Conservation (phyloP, 2,797 vertebrate species). For the Schizothorax lantsangensis region DNA sequence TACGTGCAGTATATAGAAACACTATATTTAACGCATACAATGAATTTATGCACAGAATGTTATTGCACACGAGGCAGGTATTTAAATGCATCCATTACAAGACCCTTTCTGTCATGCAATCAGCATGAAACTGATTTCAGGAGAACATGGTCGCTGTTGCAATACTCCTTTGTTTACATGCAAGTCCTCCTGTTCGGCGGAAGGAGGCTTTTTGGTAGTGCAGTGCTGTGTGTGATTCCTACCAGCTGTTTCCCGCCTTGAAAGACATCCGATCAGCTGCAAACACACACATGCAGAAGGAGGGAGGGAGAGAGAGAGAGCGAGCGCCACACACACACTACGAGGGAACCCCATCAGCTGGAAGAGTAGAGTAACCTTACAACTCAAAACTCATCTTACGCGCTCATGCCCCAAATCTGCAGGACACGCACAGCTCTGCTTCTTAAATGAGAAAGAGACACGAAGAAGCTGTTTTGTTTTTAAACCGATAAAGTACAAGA, state of each 20-base stretch:
- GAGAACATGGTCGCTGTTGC: constrained; percentile 55
- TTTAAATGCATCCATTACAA: neutral
- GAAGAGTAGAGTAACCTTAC: constrained; percentile 83
- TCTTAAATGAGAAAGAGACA: constrained; percentile 48
- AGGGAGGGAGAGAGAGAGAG: constrained; percentile 61
- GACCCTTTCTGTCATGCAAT: neutral
- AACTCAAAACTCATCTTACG: constrained; percentile 76
- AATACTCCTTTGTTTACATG: constrained; percentile 96
- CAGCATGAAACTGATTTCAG: neutral
- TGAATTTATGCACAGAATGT: neutral
- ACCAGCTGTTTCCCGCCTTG: constrained; percentile 99
- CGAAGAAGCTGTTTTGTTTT: neutral
- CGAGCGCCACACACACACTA: constrained; percentile 75
- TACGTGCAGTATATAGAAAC: neutral
- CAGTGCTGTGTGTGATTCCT: constrained; percentile 82
- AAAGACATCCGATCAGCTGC: constrained; percentile 94
- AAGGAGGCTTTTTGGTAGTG: constrained; percentile 85
- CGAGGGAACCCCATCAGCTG: constrained; percentile 87
- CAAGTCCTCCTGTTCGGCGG: constrained; percentile 82
- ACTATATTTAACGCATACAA: neutral
- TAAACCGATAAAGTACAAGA: constrained; percentile 38
- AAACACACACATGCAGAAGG: constrained; percentile 77
- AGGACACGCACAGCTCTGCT: neutral
- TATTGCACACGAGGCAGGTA: neutral
- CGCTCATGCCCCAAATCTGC: constrained; percentile 52